These are phyloP conservation scores for Lysandra bellargus DNA, from an alignment of 2,888 invertebrate species.

Conservation along the genomic window DNA sequence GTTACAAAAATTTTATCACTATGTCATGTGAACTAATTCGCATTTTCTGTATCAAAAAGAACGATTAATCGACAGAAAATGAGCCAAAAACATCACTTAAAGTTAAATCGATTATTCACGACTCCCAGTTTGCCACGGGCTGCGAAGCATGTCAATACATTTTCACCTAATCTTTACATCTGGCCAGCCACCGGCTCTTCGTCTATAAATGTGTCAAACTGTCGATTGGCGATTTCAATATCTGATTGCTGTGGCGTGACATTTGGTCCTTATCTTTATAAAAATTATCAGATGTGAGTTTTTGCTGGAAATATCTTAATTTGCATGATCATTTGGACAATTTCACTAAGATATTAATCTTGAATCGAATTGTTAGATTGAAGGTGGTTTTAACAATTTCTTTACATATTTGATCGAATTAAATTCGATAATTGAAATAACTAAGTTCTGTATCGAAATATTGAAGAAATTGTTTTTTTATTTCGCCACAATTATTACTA, in stretches of 20 bases:
- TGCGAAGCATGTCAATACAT: conserved; percentile 1
- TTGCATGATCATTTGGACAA: no score
- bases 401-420: no score
- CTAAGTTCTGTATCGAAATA: no score
- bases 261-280: conserved; percentile 2
- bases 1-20: no score
- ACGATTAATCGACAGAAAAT: no score
- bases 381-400: no score
- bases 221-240: conserved; percentile 5
- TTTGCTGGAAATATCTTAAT: background rate
- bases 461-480: background rate
- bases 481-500: background rate
- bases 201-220: conserved; percentile 20
- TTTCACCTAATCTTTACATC: conserved; percentile 14
- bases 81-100: background rate
- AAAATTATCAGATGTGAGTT: background rate
- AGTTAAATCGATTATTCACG: background rate
- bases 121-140: background rate
- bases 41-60: no score
- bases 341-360: no score
- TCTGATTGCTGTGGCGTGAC: background rate
- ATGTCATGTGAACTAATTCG: no score
- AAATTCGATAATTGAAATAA: no score
- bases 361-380: no score
- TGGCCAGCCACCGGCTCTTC: background rate